Evolutionary conservation across 2,797 vertebrate genomes (phyloP).

Genomic region (Eulemur mongoz): DNA sequence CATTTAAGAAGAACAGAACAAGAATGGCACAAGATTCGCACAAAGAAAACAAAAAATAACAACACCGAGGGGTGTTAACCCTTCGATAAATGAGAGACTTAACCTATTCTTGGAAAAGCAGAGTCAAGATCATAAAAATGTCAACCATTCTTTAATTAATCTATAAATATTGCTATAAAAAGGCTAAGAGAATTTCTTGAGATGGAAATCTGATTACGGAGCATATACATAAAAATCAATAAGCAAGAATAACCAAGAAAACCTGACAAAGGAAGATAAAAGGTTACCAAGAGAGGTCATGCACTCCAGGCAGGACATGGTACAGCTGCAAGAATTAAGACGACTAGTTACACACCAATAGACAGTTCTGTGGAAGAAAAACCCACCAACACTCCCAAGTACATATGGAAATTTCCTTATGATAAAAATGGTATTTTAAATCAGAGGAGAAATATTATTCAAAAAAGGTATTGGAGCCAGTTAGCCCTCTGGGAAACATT

Average conservation of each 20-base stretch:
- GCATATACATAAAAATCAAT: not conserved
- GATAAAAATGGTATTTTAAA: not conserved
- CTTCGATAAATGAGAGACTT: not conserved
- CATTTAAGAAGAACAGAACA: not conserved
- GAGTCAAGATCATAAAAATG: not conserved
- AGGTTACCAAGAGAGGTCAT: rapidly evolving
- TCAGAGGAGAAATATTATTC: not conserved
- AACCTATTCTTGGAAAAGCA: not conserved
- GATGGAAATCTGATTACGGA: not conserved
- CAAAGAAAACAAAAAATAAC: not conserved
- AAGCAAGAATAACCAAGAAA: not conserved
- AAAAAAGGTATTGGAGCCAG: not conserved
- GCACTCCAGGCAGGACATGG: rapidly evolving
- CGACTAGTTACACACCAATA: rapidly evolving
- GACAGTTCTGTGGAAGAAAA: not conserved
- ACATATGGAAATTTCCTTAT: rapidly evolving
- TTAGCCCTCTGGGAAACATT: too few relatives aligned
- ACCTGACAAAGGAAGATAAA: not conserved
- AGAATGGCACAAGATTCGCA: not conserved
- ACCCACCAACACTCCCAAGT: rapidly evolving
- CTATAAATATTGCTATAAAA: too few relatives aligned
- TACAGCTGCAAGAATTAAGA: not conserved
- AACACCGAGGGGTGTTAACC: not conserved
- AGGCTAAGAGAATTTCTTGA: not conserved
- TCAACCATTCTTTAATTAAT: not conserved